Evolutionary conservation across 1,140 invertebrate species (phyloP), one percentile per base, ranked within the genome.

Genomic region (Lasaia peninsularis): DNA sequence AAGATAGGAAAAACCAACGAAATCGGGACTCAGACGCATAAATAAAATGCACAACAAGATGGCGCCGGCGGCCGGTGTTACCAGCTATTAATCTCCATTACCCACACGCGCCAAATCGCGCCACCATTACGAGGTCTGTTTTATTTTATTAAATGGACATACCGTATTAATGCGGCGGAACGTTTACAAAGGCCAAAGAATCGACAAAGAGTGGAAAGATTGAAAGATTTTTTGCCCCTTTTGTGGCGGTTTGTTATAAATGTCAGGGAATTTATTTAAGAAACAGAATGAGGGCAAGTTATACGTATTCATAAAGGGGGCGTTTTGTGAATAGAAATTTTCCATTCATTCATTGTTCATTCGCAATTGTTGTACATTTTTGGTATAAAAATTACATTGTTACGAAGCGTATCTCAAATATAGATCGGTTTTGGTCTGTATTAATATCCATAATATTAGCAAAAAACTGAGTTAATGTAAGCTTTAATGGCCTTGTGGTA

Each of bases 41-140:
- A 80, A 83, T 83, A 83, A 81, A 77, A 66, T 67, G 64, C 66
- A 73, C 66, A 82, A 75, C 71, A 82, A 85, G 78, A 83, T 82
- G 77, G 80, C 77, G 66, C 63, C 69, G 50, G 61, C 67, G 69
- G 69, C 70, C 71, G 69, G 80, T 79, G 78, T 77, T 82, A 69
- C 81, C 75, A 76, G 75, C 74, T 73, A 84, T 85, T 82, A 85
- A 84, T 87, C 80, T 87, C 81, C 81, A 87, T 85, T 85, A 81
- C 71, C 80, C 71, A 71, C 81, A 79, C 75, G 73, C 80, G 79
- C 74, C 80, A 78, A 79, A 82, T 82, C 75, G 70, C 68, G 69
- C 67, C 69, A 69, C 75, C 77, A 79, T 79, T 78, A 80, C 71
- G 58, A 66, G 60, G 72, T 68, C 67, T 83, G 78, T 87, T 87